Percentiles rank a stretch among this genome's conserved stretches.
Evolutionary conservation across 2,113 vertebrate genomes (phyloP).

Genomic region (Siphamia tubifer): DNA sequence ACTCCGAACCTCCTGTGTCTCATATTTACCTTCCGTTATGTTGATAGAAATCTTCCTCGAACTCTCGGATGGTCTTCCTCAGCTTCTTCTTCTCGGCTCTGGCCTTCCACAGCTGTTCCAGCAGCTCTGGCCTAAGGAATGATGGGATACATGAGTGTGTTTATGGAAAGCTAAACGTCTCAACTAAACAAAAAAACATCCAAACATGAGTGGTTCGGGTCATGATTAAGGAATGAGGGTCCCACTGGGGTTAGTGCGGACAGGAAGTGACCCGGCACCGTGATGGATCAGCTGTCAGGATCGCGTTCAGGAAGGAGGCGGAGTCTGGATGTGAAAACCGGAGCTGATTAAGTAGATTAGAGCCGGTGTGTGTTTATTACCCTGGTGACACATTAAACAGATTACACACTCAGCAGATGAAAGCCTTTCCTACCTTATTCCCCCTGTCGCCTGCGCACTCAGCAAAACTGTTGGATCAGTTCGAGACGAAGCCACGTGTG

Average conservation of each 20-base stretch:
- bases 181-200: no score
- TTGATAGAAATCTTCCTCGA: slow-evolving; percentile 96
- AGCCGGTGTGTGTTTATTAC: background rate
- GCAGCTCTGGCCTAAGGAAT: slow-evolving; percentile 90
- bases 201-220: no score
- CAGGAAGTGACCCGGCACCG: slow-evolving; percentile 4
- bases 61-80: slow-evolving; percentile 91
- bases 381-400: background rate
- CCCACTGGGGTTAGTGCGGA: background rate
- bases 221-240: background rate
- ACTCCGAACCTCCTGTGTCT: background rate
- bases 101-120: slow-evolving; percentile 98
- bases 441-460: background rate
- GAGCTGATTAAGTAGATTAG: background rate
- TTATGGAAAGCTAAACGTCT: no score
- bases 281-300: background rate
- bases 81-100: slow-evolving; percentile 97
- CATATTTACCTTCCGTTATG: slow-evolving; percentile 91
- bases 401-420: slow-evolving; percentile 6
- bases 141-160: slow-evolving; percentile 46
- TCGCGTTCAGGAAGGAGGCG: background rate
- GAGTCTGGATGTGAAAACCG: background rate
- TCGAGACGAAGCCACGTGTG: no score
- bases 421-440: background rate
- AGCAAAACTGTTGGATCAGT: no score